Base-by-base conservation (phyloP, 2,888 invertebrate species). In the Gerosis bhagava region DNA sequence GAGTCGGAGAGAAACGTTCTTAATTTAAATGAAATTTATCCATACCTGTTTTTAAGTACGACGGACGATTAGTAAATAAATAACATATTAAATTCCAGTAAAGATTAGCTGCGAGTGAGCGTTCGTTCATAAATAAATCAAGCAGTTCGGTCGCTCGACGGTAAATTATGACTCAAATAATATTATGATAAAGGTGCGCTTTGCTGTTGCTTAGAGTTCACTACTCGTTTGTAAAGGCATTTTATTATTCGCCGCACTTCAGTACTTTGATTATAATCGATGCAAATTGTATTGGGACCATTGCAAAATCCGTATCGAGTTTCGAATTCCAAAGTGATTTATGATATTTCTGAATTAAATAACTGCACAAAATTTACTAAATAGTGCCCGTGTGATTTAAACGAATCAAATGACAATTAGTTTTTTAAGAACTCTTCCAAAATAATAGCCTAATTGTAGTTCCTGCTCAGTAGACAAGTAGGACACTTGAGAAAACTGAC, bases 81-180 rank as follows among this genome's bases (percentile, higher is more conserved):
- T 65, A 67, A 62, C 63, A 63, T 68, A 69, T 69, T 68, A 68
- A 70, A 69, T 67, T 66, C 64, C 65, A 63, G 51, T 63, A 60
- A 66, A 68, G 69, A 68, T 70, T 69, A 69, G 67, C 62, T 56
- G 59, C 55, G 54, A 75, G 70, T 77, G 77, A 74, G 74, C 67
- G 74, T 69, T 77, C 39, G 45, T 71, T 77, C 79, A 73, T 82
- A 84, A 81, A 88, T 86, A 87, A 87, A 87, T 88, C 88, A 88
- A 74, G 70, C 54, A 61, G 62, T 47, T 66, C 65, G 64, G 70
- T 74, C 74, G 68, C 65, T 64, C 65, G 65, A 63, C 67, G 67
- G 74, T 83, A 78, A 83, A 81, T 80, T 84, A 84, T 83, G 80
- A 76, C 72, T 84, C 75, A 76, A 82, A 82, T 82, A 82, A 83